These are phyloP conservation scores for Nothobranchius furzeri DNA, from an alignment of 2,113 vertebrate genomes.

Conservation along the genomic window DNA sequence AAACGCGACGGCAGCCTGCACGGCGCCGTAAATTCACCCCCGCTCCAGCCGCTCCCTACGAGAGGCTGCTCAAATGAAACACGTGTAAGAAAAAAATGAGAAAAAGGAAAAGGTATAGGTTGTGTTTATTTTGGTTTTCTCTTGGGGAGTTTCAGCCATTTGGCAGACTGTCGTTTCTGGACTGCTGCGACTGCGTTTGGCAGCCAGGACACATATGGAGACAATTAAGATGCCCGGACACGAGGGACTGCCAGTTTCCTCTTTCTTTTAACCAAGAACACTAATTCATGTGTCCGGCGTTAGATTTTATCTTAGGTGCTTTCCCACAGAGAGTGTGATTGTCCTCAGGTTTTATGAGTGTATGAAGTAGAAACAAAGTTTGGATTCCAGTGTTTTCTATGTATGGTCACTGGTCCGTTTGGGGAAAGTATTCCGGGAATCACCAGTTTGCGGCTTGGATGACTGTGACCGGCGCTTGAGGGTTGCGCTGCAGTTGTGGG, in stretches of 20 bases:
- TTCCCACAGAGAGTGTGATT: slow-evolving; percentile 42
- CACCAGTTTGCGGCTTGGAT: slow-evolving; percentile 54
- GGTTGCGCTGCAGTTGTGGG: slow-evolving; percentile 46
- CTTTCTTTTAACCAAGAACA: slow-evolving; percentile 35
- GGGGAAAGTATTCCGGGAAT: slow-evolving; percentile 46
- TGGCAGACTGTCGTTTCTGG: slow-evolving; percentile 10
- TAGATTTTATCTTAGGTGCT: slow-evolving; percentile 53
- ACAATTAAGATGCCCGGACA: slow-evolving; percentile 58
- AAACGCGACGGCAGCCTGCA: slow-evolving; percentile 41
- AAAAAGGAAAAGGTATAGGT: slow-evolving; percentile 35
- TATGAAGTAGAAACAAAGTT: slow-evolving; percentile 35
- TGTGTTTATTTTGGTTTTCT: slow-evolving; percentile 62
- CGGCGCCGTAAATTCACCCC: slow-evolving; percentile 51
- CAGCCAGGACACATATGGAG: slow-evolving; percentile 61
- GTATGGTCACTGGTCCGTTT: slow-evolving; percentile 51
- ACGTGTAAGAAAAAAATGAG: slow-evolving; percentile 23
- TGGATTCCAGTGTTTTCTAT: slow-evolving; percentile 34
- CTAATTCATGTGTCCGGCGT: slow-evolving; percentile 25
- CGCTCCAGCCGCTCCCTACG: slow-evolving; percentile 56
- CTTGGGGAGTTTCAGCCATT: slow-evolving; percentile 35
- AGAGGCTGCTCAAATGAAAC: slow-evolving; percentile 35
- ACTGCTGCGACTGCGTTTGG: slow-evolving; percentile 48
- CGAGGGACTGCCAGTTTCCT: slow-evolving; percentile 23
- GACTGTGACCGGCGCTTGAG: slow-evolving; percentile 41
- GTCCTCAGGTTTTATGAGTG: slow-evolving; percentile 7